Percentiles rank a stretch among this genome's conserved stretches.
These are phyloP conservation scores for Nomada lathburiana DNA, from an alignment of 2,888 invertebrate genomes.

Conservation along the genomic window DNA sequence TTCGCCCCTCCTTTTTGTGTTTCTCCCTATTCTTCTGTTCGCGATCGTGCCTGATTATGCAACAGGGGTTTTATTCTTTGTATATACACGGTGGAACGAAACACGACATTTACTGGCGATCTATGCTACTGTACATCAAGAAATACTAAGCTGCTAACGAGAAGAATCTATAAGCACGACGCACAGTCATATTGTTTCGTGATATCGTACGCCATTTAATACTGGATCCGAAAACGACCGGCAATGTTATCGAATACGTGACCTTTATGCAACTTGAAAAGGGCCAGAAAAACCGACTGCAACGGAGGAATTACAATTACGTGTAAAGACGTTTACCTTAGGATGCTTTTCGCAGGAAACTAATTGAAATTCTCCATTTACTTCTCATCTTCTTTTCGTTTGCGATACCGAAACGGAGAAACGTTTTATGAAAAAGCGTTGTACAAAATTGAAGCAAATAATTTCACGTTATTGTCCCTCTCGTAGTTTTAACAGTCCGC, in stretches of 20 bases:
- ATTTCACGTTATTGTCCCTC: slow-evolving; percentile 47
- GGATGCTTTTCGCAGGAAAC: neutral
- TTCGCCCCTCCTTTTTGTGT: neutral
- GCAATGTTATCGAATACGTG: slow-evolving; percentile 46
- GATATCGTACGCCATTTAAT: slow-evolving; percentile 51
- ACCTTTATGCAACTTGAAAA: slow-evolving; percentile 13
- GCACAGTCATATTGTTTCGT: slow-evolving; percentile 5
- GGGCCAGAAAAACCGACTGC: slow-evolving; percentile 2
- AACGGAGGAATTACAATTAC: slow-evolving; percentile 28
- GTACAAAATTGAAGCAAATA: slow-evolving; percentile 33
- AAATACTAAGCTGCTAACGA: slow-evolving; percentile 58
- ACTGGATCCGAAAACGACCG: slow-evolving; percentile 48
- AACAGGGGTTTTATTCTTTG: slow-evolving; percentile 21
- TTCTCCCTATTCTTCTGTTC: slow-evolving; percentile 1
- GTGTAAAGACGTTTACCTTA: slow-evolving; percentile 2
- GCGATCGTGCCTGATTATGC: slow-evolving; percentile 16
- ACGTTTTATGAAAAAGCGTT: slow-evolving; percentile 18
- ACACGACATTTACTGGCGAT: slow-evolving; percentile 56
- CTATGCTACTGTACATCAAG: slow-evolving; percentile 72
- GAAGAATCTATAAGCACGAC: slow-evolving; percentile 43
- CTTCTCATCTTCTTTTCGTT: neutral
- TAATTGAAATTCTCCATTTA: slow-evolving; percentile 4
- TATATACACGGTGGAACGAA: slow-evolving; percentile 64
- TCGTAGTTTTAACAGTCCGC: slow-evolving; percentile 11
- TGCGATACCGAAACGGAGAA: slow-evolving; percentile 2